Evolutionary conservation across 2,797 vertebrate species (phyloP), one percentile per base, ranked within the genome.

Genomic region (Momotus momota): DNA sequence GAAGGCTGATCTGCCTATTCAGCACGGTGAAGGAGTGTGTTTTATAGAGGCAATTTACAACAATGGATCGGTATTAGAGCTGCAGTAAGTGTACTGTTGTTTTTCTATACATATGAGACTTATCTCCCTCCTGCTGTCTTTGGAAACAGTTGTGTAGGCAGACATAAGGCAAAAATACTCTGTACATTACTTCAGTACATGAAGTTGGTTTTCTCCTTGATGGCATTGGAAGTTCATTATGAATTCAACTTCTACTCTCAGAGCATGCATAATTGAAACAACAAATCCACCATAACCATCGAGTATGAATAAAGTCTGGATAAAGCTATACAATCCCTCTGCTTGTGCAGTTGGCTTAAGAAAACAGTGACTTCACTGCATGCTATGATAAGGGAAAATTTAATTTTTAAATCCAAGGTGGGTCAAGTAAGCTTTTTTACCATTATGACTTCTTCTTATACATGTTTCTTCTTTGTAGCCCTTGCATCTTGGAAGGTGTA

Each of bases 221-320:
- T 92, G 77, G 45, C 74, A 81, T 75, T 92, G 81, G 35, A 87
- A 92, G 40, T 87, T 81, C 71, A 84, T 96, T 92, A 87, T 67
- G 64, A 91, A 94, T 97, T 94, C 94, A 87, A 41, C 51, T 94
- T 85, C 31, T 88, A 62, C 62, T 92, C 93, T 90, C 77, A 86
- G 55, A 81, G 70, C 81, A 94, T 92, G 81, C 88, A 84, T 93
- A 93, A 94, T 86, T 92, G 64, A 94, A 94, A 92, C 0, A 0
- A 88, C 73, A 95, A 94, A 92, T 92, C 82, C 58, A 86, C 62
- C 80, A 73, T 43, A 88, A 77, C 60, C 55, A 70, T 2, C 62
- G 54, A 21, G 38, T 90, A 35, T 49, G 87, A 95, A 75, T 87
- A 79, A 77, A 78, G 58, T 58, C 81, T 81, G 38, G 46, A 82